These are phyloP conservation scores for Ammodytes marinus DNA, from an alignment of 2,113 vertebrate species.

Conservation along the genomic window DNA sequence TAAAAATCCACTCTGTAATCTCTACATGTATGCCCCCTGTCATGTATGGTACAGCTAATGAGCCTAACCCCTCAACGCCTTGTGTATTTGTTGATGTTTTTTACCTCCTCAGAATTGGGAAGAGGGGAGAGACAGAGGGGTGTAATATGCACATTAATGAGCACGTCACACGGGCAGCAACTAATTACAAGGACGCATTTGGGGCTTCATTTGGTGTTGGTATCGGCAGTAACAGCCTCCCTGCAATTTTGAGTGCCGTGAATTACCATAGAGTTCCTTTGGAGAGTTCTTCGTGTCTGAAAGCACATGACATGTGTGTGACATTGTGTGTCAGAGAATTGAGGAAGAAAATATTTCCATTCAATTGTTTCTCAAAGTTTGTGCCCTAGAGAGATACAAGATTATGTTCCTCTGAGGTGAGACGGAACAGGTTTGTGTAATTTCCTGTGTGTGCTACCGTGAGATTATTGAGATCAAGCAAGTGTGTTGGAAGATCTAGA, in stretches of 20 bases:
- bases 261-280: constrained; percentile 39
- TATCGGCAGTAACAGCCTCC: constrained; percentile 51
- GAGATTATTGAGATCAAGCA: constrained; percentile 43
- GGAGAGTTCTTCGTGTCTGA: constrained; percentile 34
- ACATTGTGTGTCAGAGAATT: constrained; percentile 9
- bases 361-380: constrained; percentile 26
- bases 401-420: constrained; percentile 32
- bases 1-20: constrained; percentile 43
- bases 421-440: constrained; percentile 44
- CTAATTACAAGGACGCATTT: constrained; percentile 70
- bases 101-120: constrained; percentile 56
- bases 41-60: constrained; percentile 62
- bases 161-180: constrained; percentile 38
- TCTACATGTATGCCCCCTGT: constrained; percentile 40
- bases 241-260: constrained; percentile 10
- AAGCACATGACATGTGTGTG: not conserved
- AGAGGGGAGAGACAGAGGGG: not conserved
- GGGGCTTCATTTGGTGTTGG: constrained; percentile 49
- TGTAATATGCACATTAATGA: constrained; percentile 70
- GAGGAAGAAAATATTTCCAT: constrained; percentile 34
- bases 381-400: not conserved
- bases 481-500: constrained; percentile 22
- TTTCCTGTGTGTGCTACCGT: constrained; percentile 53
- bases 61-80: constrained; percentile 55
- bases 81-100: constrained; percentile 54